These are phyloP conservation scores for Noctua pronuba DNA, from an alignment of 2,888 invertebrate species.

Conservation along the genomic window DNA sequence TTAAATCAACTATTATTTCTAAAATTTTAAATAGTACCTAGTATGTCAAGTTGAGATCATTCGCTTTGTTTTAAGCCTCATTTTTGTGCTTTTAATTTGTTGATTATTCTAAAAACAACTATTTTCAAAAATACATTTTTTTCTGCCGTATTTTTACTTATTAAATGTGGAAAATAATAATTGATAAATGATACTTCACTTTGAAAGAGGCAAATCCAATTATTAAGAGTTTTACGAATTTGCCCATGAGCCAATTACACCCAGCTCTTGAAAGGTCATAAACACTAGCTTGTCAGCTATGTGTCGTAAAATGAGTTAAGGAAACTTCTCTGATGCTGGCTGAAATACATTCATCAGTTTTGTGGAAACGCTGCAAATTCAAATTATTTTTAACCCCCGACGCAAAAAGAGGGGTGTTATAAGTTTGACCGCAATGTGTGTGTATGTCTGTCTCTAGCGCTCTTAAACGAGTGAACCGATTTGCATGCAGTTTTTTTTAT, in stretches of 20 bases:
- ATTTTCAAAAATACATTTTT: background rate
- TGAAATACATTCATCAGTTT: background rate
- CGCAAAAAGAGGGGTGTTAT: too few species aligned
- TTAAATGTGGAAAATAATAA: background rate
- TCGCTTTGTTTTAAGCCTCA: background rate
- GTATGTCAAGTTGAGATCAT: background rate
- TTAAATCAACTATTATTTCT: constrained; percentile 21
- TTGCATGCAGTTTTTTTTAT: too few species aligned
- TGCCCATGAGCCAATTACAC: background rate
- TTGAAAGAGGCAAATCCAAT: background rate
- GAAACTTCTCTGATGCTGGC: background rate
- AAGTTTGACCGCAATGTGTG: too few species aligned
- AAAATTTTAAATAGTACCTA: constrained; percentile 6
- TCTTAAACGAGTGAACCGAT: too few species aligned
- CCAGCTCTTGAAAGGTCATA: background rate
- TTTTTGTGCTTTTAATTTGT: background rate
- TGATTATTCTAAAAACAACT: background rate
- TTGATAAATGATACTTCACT: background rate
- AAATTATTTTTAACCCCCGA: too few species aligned
- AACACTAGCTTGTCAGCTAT: background rate
- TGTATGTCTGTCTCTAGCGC: too few species aligned
- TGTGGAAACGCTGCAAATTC: background rate
- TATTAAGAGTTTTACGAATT: background rate
- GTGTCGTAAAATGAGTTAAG: background rate
- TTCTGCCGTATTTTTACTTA: background rate